These are phyloP conservation scores for Etheostoma nigrum DNA, from an alignment of 2,797 vertebrate species.

Conservation along the genomic window DNA sequence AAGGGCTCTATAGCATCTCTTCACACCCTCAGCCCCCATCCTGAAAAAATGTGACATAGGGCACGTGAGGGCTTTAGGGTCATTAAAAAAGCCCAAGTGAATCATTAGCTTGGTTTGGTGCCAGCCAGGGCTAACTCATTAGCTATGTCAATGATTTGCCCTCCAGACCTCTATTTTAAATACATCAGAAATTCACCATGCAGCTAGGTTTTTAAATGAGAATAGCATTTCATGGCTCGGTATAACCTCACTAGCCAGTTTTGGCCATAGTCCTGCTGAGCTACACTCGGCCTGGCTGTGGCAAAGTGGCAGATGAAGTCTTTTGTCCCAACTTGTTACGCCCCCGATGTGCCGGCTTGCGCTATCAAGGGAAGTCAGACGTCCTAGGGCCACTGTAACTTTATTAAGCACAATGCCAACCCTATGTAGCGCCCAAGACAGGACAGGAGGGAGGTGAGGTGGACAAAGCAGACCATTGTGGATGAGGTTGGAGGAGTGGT, in stretches of 20 bases:
- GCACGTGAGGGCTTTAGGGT: constrained; percentile 46
- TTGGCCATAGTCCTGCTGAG: constrained; percentile 38
- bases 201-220: constrained; percentile 57
- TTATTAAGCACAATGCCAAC: constrained; percentile 82
- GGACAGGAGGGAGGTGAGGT: constrained; percentile 66
- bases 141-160: constrained; percentile 68
- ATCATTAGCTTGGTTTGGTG: constrained; percentile 72
- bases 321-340: constrained; percentile 68
- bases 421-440: constrained; percentile 70
- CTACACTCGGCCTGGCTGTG: constrained; percentile 38
- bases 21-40: constrained; percentile 3
- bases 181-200: constrained; percentile 61
- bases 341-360: constrained; percentile 56
- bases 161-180: constrained; percentile 67
- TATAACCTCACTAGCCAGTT: constrained; percentile 49
- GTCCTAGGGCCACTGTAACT: constrained; percentile 77
- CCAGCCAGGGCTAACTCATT: constrained; percentile 66
- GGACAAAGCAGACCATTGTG: constrained; percentile 79
- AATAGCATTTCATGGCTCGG: constrained; percentile 62
- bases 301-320: constrained; percentile 67
- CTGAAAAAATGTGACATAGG: constrained; percentile 43
- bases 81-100: constrained; percentile 57
- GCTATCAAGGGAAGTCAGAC: constrained; percentile 67
- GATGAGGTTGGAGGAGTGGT: constrained; percentile 48
- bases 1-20: constrained; percentile 9